Base-by-base conservation (phyloP, 2,888 invertebrate genomes). In the Tetragonisca angustula region DNA sequence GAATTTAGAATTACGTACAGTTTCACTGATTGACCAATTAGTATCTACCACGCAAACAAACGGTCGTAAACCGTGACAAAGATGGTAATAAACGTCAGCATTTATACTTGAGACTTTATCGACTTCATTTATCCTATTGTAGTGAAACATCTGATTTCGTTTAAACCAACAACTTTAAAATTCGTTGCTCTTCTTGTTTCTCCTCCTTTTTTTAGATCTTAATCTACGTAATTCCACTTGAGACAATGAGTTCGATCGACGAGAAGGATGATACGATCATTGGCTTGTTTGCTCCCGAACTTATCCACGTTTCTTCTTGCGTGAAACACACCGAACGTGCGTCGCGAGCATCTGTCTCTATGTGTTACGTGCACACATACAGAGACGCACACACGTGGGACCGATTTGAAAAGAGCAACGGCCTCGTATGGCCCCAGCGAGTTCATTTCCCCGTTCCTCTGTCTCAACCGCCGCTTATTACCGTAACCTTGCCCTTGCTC, bases 401-500 rank as follows among this genome's bases (percentile, higher is more conserved):
- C 81, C 82, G 84, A 91, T 91, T 90, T 81, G 87, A 82, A 84
- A 89, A 87, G 92, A 87, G 89, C 91, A 92, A 92, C 27, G 92
- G 85, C 91, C 92, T 89, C 84, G 67, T 82, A 81, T 91, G 90
- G 91, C 91, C 92, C 85, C 91, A 83, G 80, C 75, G 89, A 90
- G 90, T 87, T 90, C 87, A 81, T 86, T 89, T 90, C 88, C 83
- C 85, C 87, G 86, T 86, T 89, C 85, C 73, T 80, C 75, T 79
- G 84, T 72, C 82, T 81, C 72, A 76, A 49, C 69, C 72, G 83
- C 72, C 83, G 76, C 85, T 81, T 84, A 83, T 90, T 90, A 87
- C 88, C 81, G 88, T 84, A 91, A 87, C 91, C 91, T 91, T 91
- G 91, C 87, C 91, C 91, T 91, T 90, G 88, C 91, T 86, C 85